phyloP scores from a whole-genome alignment of 2,113 vertebrate genomes.

The Canis aureus region DNA sequence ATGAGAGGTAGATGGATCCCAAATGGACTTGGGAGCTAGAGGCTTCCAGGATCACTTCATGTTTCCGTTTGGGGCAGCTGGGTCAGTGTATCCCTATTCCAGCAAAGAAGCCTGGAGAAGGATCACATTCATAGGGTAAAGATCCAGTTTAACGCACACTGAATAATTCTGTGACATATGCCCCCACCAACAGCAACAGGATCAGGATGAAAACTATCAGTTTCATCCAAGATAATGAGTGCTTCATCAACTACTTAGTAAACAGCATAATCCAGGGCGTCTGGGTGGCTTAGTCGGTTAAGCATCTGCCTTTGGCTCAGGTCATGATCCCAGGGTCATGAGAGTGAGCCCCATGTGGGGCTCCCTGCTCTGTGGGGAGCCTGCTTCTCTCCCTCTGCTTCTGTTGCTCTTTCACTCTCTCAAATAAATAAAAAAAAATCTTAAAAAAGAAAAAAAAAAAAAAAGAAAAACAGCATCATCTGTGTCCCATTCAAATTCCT shows the following conservation, averaged over 20 bases:
- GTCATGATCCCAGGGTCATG: background rate
- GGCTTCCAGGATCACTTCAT: background rate
- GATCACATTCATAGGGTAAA: background rate
- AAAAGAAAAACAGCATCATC: background rate
- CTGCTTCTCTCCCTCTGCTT: background rate
- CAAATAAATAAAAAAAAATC: background rate
- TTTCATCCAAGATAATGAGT: background rate
- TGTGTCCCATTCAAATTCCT: background rate
- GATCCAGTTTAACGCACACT: background rate
- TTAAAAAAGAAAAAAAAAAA: background rate
- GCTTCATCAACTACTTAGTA: background rate
- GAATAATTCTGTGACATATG: background rate
- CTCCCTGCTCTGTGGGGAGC: background rate
- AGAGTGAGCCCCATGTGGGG: background rate
- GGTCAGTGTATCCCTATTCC: background rate
- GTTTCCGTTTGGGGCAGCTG: background rate
- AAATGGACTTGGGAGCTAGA: background rate
- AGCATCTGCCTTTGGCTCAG: background rate
- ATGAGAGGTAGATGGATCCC: background rate
- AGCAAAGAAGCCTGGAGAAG: background rate
- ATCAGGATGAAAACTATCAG: background rate
- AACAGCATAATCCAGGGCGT: background rate
- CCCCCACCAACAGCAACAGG: background rate
- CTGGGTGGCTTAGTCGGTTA: background rate
- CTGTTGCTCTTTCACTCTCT: background rate